Conservation (phyloP, 2,113 vertebrate species). For the Cryptoleucopteryx plumbea region DNA sequence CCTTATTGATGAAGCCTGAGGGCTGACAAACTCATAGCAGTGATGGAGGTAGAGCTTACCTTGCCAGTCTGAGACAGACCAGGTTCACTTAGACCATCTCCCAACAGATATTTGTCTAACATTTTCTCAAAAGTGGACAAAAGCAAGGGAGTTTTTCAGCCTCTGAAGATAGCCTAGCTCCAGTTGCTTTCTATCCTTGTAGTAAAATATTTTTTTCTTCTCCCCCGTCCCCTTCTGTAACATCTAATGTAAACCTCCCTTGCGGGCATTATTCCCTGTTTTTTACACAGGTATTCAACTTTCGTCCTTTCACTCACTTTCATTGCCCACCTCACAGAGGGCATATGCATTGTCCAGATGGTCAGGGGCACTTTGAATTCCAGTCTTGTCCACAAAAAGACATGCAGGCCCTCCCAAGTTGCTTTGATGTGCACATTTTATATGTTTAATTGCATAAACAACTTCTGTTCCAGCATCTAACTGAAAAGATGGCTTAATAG, state of each 20-base stretch:
- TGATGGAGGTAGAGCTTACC: neutral
- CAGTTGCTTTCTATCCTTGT: neutral
- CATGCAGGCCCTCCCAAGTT: neutral
- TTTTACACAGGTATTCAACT: neutral
- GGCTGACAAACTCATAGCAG: neutral
- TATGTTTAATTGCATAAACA: neutral
- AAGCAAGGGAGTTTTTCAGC: neutral
- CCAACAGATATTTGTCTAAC: neutral
- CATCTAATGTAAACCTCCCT: neutral
- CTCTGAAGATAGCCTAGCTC: neutral
- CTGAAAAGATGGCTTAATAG: neutral
- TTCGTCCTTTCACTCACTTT: neutral
- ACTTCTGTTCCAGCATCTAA: neutral
- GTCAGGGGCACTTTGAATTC: neutral
- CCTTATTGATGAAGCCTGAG: fast-evolving
- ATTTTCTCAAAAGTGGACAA: neutral
- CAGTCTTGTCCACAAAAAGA: neutral
- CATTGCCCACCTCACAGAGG: neutral
- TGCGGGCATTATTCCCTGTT: neutral
- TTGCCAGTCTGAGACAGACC: neutral
- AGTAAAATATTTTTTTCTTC: neutral
- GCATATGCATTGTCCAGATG: neutral
- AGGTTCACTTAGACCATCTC: neutral
- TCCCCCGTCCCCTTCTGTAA: fast-evolving
- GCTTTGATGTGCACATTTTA: neutral